These are phyloP conservation scores for Pipa parva DNA, from an alignment of 2,113 vertebrate genomes.

Conservation along the genomic window DNA sequence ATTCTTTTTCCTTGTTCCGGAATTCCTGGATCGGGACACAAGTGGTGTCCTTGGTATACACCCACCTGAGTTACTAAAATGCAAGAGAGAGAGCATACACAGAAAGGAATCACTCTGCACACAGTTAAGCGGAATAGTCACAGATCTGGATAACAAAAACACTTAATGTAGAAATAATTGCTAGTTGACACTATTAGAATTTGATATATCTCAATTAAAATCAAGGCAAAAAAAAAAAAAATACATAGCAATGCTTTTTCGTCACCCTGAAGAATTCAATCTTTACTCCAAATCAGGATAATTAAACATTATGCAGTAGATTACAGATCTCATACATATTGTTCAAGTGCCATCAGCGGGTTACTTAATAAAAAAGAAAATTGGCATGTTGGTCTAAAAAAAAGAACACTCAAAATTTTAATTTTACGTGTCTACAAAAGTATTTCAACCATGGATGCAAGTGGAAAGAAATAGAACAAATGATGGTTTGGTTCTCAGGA, in stretches of 20 bases:
- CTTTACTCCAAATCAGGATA: not conserved
- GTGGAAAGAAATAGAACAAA: not conserved
- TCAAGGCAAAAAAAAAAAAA: conserved; percentile 22
- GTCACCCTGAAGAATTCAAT: not conserved
- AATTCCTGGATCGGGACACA: conserved; percentile 96
- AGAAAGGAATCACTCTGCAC: conserved; percentile 60
- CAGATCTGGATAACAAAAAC: conserved; percentile 50
- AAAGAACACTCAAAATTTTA: not conserved
- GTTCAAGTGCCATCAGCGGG: not conserved
- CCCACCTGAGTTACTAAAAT: conserved; percentile 97
- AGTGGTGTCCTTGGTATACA: conserved; percentile 96
- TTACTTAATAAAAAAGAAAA: too few relatives aligned
- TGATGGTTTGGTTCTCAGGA: not conserved
- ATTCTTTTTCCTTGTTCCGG: conserved; percentile 96
- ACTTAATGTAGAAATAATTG: conserved; percentile 49
- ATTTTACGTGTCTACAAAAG: not conserved
- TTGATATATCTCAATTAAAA: conserved; percentile 12
- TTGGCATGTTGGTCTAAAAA: not conserved
- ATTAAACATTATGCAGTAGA: not conserved
- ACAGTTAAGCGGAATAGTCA: conserved; percentile 27
- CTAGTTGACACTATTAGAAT: conserved; percentile 13
- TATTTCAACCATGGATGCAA: not conserved
- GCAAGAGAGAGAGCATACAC: conserved; percentile 67
- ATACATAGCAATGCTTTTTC: conserved; percentile 14
- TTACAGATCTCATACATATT: not conserved